A percentile compares a stretch with the other conserved stretches of the same genome.
These are phyloP conservation scores for Thunnus albacares DNA, from an alignment of 2,797 vertebrate genomes.

Conservation along the genomic window DNA sequence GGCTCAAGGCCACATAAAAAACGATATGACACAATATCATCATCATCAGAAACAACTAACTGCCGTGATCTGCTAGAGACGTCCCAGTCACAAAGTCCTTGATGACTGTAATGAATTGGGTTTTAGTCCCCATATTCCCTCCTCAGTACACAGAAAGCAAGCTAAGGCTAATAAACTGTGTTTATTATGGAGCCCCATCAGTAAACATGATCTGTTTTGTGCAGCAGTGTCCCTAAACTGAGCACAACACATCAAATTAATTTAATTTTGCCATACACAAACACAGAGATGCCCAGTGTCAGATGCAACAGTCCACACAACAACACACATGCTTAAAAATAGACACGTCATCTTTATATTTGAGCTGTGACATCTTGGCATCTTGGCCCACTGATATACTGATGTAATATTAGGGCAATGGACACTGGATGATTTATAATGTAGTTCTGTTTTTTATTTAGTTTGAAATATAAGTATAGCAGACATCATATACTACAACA, in stretches of 20 bases:
- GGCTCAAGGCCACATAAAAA: constrained; percentile 21
- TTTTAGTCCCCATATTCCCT: constrained; percentile 27
- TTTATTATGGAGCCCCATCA: constrained; percentile 10
- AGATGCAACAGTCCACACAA: neutral
- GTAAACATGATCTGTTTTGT: constrained; percentile 29
- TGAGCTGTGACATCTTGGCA: neutral
- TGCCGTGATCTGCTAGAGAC: constrained; percentile 28
- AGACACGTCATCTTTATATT: neutral
- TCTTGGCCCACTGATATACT: no score
- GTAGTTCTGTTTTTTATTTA: neutral
- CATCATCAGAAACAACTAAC: constrained; percentile 32
- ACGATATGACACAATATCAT: constrained; percentile 37
- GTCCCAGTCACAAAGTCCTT: constrained; percentile 36
- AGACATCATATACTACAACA: neutral
- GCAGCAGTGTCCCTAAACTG: neutral
- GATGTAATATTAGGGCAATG: neutral
- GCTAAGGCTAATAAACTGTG: constrained; percentile 5
- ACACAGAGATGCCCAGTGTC: neutral
- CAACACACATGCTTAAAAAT: neutral
- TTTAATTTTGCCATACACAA: neutral
- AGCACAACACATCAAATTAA: constrained; percentile 5
- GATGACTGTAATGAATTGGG: constrained; percentile 59
- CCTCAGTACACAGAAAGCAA: constrained; percentile 1
- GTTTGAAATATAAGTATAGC: neutral
- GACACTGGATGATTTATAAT: neutral